phyloP scores from a whole-genome alignment of 2,113 vertebrate species.

The Pseudopodoces humilis region DNA sequence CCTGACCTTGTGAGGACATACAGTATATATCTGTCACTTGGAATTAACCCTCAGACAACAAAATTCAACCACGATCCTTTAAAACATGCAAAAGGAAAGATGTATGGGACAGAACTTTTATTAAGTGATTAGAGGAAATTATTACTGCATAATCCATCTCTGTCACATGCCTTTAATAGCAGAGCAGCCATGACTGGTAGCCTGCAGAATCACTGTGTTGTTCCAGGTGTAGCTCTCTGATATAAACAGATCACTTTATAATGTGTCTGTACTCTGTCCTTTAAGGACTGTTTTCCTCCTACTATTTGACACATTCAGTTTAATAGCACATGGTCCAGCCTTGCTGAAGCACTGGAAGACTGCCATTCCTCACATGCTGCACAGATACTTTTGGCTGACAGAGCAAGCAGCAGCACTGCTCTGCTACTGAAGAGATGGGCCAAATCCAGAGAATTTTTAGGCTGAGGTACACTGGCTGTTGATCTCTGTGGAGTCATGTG shows the following conservation, averaged over 20 bases:
- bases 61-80: not conserved
- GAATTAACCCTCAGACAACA: not conserved
- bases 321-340: constrained; percentile 21
- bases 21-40: not conserved
- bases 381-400: not conserved
- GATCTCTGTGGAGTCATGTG: not conserved
- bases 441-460: not conserved
- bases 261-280: not conserved
- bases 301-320: not conserved
- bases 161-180: not conserved
- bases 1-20: not conserved
- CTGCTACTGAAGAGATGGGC: not conserved
- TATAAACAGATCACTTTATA: constrained; percentile 7
- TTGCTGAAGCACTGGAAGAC: not conserved
- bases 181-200: not conserved
- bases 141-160: not conserved
- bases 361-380: not conserved
- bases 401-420: not conserved
- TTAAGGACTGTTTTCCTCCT: not conserved
- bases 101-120: not conserved
- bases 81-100: not conserved
- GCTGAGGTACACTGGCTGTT: not conserved
- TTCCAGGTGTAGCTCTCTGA: not conserved
- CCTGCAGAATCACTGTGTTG: not conserved
- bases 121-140: not conserved